Base-by-base conservation (phyloP, 1,140 invertebrate species). In the Drepana arcuata region DNA sequence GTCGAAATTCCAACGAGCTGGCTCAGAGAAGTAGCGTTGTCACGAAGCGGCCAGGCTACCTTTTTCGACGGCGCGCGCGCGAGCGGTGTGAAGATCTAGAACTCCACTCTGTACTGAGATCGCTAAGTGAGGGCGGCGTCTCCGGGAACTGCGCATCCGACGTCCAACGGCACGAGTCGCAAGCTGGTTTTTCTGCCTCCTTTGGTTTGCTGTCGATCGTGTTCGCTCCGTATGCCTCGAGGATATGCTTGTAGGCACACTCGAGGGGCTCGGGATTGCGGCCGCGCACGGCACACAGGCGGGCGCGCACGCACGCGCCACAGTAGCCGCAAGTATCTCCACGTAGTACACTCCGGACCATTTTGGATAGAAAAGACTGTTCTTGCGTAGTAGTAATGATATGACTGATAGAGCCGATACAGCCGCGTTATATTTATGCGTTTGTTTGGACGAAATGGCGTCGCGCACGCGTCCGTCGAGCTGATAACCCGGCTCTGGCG, bases 141-240 rank as follows among this genome's bases (percentile, higher is more conserved):
- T 82, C 78, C 5, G 75, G 74, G 33, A 82, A 82, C 48, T 82
- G 78, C 1, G 75, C 78, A 28, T 82, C 55, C 1, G 78, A 82
- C 2, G 78, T 82, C 78, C 78, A 82, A 6, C 78, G 56, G 28
- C 78, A 82, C 2, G 71, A 79, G 15, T 55, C 69, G 28, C 74
- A 82, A 0, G 45, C 52, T 4, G 64, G 47, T 32, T 4, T 21
- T 21, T 21, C 18, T 0, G 59, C 37, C 10, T 71, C 67, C 0
- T 47, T 57, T 14, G 57, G 32, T 25, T 72, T 74, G n/a, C n/a
- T n/a, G 9, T 54, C 66, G 0, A 47, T 14, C 1, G 32, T 50
- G 9, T 12, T 44, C 2, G 27, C 44, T 7, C 46, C 50, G 37
- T 82, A 82, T 0, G 78, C 70, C 26, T 82, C 71, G 30, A 82